These are phyloP conservation scores for Aplidium turbinatum DNA, from an alignment of 23 tunicate genomes.

Conservation along the genomic window DNA sequence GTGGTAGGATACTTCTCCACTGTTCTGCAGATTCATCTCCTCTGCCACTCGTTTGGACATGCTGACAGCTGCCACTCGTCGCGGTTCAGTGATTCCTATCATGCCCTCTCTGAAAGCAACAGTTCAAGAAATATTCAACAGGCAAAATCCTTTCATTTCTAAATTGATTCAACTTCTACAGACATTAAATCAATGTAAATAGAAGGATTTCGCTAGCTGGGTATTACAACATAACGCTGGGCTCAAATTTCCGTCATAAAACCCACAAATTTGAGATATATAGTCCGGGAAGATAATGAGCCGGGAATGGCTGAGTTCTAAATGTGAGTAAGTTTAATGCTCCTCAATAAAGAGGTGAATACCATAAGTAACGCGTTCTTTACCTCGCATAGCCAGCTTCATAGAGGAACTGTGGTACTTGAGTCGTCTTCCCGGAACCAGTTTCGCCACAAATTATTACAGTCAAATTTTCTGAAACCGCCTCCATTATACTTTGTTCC, in stretches of 20 bases:
- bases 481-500: slow-evolving; percentile 88
- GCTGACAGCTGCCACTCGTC: slow-evolving; percentile 90
- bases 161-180: too few relatives aligned
- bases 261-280: too few relatives aligned
- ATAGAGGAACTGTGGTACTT: slow-evolving; percentile 94
- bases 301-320: not conserved
- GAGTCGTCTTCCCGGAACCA: slow-evolving; percentile 98
- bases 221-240: too few relatives aligned
- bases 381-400: slow-evolving; percentile 94
- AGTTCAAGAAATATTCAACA: too few relatives aligned
- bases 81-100: slow-evolving; percentile 96
- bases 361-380: not conserved
- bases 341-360: not conserved
- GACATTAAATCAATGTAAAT: too few relatives aligned
- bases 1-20: slow-evolving; percentile 71
- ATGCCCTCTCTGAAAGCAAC: slow-evolving; percentile 66
- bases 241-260: too few relatives aligned
- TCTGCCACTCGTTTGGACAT: slow-evolving; percentile 84
- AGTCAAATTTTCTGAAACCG: slow-evolving; percentile 52
- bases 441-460: slow-evolving; percentile 95
- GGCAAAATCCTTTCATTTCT: too few relatives aligned
- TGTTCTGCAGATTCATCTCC: slow-evolving; percentile 83
- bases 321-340: not conserved
- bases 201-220: too few relatives aligned
- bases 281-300: too few relatives aligned